Evolutionary conservation across 2,888 invertebrate genomes (phyloP).

Genomic region (Epinotia nisella): DNA sequence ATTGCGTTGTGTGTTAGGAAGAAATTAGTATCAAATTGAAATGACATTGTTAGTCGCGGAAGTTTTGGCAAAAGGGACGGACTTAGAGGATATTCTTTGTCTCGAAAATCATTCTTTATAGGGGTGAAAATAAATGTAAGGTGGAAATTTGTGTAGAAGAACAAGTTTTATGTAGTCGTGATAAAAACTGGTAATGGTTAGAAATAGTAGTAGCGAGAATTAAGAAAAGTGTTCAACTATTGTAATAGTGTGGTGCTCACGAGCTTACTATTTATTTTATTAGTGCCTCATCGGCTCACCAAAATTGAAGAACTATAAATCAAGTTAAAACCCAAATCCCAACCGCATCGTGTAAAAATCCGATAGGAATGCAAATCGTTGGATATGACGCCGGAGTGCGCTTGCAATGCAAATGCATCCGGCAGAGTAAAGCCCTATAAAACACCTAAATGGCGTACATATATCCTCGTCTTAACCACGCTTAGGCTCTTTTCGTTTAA

Average conservation of each 20-base stretch:
- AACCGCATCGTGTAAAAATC: slow-evolving; percentile 21
- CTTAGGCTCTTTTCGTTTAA: slow-evolving; percentile 5
- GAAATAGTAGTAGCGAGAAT: too few species aligned
- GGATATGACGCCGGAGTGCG: slow-evolving; percentile 21
- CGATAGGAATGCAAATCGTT: slow-evolving; percentile 22
- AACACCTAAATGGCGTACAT: slow-evolving; percentile 1
- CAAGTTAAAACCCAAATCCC: slow-evolving; percentile 14
- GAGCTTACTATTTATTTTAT: not conserved
- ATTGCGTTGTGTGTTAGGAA: too few species aligned
- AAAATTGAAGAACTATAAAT: not conserved
- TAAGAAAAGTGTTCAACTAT: not conserved
- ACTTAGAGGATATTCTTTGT: too few species aligned
- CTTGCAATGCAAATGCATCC: slow-evolving; percentile 31
- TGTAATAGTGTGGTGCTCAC: not conserved
- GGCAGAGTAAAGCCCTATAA: slow-evolving; percentile 2
- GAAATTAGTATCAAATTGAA: too few species aligned
- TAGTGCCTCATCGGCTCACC: not conserved
- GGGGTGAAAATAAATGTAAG: too few species aligned
- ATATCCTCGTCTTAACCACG: not conserved
- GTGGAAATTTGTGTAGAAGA: too few species aligned
- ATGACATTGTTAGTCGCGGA: too few species aligned
- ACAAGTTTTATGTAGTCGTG: too few species aligned
- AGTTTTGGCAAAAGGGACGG: too few species aligned
- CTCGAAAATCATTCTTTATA: too few species aligned
- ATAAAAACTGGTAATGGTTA: too few species aligned